Evolutionary conservation across 2,113 vertebrate species (phyloP).

Genomic region (Thunnus maccoyii): DNA sequence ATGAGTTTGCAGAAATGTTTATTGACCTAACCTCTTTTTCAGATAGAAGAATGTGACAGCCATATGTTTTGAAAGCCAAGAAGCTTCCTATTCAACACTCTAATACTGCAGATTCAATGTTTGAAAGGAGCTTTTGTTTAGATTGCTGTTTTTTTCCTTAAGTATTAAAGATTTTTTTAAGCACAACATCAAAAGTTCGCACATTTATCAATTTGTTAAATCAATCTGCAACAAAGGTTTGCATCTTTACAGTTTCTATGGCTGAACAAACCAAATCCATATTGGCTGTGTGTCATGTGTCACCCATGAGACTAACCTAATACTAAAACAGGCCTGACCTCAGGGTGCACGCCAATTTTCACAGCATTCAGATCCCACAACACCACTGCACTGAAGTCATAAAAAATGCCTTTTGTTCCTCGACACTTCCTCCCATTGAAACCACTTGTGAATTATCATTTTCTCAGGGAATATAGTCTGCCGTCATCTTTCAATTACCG

Average conservation of each 20-base stretch:
- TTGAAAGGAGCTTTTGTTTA: background rate
- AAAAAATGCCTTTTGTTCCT: constrained; percentile 84
- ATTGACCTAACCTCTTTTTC: too few relatives aligned
- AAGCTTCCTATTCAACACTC: background rate
- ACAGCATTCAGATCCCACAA: constrained; percentile 70
- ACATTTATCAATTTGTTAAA: background rate
- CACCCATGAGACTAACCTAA: constrained; percentile 30
- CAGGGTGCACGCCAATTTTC: constrained; percentile 59
- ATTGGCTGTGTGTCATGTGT: constrained; percentile 29
- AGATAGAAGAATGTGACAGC: too few relatives aligned
- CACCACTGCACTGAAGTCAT: constrained; percentile 48
- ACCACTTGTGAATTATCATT: constrained; percentile 74
- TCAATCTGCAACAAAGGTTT: background rate
- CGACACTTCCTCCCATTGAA: constrained; percentile 85
- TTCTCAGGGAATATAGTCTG: constrained; percentile 72
- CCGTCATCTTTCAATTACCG: constrained; percentile 75
- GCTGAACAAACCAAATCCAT: background rate
- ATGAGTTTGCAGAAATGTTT: background rate
- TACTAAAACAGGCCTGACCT: constrained; percentile 65
- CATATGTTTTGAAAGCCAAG: background rate
- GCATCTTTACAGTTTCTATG: background rate
- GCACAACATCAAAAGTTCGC: background rate
- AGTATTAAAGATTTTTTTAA: background rate
- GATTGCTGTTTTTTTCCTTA: background rate
- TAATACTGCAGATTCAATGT: too few relatives aligned